Conservation (phyloP, 1,140 invertebrate species). For the Lamellibrachia luymesi region DNA sequence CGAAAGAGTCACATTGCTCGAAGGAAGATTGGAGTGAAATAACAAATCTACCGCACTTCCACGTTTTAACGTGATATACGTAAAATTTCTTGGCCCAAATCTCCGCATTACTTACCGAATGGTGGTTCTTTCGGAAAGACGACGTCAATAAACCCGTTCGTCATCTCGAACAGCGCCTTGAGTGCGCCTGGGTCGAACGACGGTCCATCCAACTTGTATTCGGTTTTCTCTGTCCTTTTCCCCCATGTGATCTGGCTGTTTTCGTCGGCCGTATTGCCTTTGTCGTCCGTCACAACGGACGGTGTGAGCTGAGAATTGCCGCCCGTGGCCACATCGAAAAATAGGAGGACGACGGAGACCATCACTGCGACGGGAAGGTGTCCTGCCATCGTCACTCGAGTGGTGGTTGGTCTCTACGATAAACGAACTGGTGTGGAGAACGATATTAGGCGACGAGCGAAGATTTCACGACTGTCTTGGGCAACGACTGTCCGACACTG, state of each 20-base stretch:
- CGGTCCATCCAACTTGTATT: not conserved
- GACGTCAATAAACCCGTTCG: constrained; percentile 6
- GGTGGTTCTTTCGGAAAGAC: not conserved
- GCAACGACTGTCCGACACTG: not conserved
- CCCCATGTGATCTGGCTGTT: not conserved
- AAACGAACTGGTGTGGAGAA: not conserved
- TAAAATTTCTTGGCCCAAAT: not conserved
- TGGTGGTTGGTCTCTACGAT: not conserved
- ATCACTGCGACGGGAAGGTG: not conserved
- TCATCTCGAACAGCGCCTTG: constrained; percentile 13
- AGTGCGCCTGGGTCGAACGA: not conserved
- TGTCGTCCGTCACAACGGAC: not conserved
- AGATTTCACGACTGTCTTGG: not conserved
- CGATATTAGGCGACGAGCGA: not conserved
- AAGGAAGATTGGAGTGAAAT: no score
- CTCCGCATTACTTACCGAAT: constrained; percentile 10
- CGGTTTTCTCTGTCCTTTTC: not conserved
- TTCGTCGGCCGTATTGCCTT: not conserved
- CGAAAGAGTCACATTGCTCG: no score
- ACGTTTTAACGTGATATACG: not conserved
- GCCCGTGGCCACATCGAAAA: not conserved
- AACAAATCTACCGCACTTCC: not conserved
- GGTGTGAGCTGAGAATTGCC: not conserved
- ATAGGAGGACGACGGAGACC: not conserved
- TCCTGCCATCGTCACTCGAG: not conserved